These are phyloP conservation scores for Eurytoma adleriae DNA, from an alignment of 2,888 invertebrate species.

Conservation along the genomic window DNA sequence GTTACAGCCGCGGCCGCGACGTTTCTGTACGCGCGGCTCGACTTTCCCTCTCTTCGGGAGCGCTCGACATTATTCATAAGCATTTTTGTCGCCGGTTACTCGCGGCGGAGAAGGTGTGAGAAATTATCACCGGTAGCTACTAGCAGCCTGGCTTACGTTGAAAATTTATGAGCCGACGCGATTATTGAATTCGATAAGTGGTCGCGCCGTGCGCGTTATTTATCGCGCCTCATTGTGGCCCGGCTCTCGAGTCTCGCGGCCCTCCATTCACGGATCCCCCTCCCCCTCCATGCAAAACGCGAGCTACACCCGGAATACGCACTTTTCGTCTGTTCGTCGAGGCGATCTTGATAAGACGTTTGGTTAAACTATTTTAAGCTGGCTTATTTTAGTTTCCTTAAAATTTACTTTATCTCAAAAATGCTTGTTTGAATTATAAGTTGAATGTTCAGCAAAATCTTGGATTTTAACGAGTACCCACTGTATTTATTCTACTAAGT, in stretches of 20 bases:
- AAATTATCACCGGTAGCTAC: constrained; percentile 16
- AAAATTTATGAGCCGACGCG: constrained; percentile 19
- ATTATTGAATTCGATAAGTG: constrained; percentile 49
- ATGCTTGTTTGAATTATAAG: no score
- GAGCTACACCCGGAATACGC: constrained; percentile 34
- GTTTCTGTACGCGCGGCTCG: no score
- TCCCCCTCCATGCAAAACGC: not conserved
- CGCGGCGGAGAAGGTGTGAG: not conserved
- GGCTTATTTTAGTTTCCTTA: no score
- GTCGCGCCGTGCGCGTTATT: constrained; percentile 38
- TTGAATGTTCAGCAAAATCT: no score
- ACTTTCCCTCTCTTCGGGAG: no score
- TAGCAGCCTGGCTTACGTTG: not conserved
- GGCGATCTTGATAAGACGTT: constrained; percentile 8
- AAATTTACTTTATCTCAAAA: no score
- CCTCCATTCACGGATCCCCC: not conserved
- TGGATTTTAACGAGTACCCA: no score
- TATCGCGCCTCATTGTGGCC: constrained; percentile 29
- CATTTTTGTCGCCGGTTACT: not conserved
- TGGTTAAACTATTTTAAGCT: no score
- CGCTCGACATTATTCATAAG: not conserved
- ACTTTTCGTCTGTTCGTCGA: constrained; percentile 24
- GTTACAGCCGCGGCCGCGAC: no score
- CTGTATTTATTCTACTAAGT: no score
- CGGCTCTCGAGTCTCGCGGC: not conserved